These are phyloP conservation scores for Agonopterix subpropinquella DNA, from an alignment of 2,888 invertebrate genomes.

Conservation along the genomic window DNA sequence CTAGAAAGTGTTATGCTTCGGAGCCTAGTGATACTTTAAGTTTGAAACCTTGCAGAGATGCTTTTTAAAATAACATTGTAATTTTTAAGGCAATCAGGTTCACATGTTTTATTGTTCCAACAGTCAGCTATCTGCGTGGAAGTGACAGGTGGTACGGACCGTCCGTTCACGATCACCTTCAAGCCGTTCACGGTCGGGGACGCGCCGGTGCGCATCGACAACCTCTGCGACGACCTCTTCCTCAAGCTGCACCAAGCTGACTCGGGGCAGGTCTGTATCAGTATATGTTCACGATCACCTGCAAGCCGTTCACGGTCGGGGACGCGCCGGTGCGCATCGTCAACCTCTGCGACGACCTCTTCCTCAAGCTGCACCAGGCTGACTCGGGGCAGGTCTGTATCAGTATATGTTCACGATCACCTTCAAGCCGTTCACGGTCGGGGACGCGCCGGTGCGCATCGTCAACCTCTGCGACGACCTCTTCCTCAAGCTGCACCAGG, in stretches of 20 bases:
- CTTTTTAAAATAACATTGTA: too few species aligned
- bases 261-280: constrained; percentile 22
- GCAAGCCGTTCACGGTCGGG: constrained; percentile 83
- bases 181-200: constrained; percentile 84
- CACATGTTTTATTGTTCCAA: background rate
- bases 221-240: constrained; percentile 87
- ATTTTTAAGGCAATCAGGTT: too few species aligned
- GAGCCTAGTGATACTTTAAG: too few species aligned
- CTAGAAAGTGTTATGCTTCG: too few species aligned
- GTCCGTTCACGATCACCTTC: constrained; percentile 85
- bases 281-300: constrained; percentile 43
- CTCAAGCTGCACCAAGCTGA: constrained; percentile 83
- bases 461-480: constrained; percentile 90
- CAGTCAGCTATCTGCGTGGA: constrained; percentile 82
- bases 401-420: constrained; percentile 30
- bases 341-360: constrained; percentile 88
- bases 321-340: constrained; percentile 89
- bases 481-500: constrained; percentile 86
- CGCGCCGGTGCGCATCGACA: constrained; percentile 89
- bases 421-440: constrained; percentile 82
- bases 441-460: constrained; percentile 88
- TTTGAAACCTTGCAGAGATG: too few species aligned
- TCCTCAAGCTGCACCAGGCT: constrained; percentile 84
- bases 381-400: constrained; percentile 27
- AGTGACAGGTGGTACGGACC: constrained; percentile 83